These are phyloP conservation scores for Formicarius rufipectus DNA, from an alignment of 2,113 vertebrate species.

Conservation along the genomic window DNA sequence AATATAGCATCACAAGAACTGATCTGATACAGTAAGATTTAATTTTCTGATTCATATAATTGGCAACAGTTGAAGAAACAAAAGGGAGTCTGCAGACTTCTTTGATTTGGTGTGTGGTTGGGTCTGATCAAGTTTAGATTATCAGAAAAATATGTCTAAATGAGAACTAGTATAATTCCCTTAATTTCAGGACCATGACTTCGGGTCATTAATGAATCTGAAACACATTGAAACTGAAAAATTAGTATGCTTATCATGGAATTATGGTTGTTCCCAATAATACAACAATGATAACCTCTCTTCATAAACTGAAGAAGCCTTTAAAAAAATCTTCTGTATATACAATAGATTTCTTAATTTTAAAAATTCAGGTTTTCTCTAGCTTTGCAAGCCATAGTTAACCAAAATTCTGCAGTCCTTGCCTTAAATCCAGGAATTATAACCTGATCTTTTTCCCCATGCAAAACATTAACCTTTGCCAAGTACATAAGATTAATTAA, in stretches of 20 bases:
- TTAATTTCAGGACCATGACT: background rate
- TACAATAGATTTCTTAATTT: background rate
- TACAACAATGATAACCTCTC: background rate
- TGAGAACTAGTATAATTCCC: background rate
- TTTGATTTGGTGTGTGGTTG: background rate
- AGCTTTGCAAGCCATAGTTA: background rate
- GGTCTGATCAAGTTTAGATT: background rate
- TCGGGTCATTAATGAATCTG: background rate
- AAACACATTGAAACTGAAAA: background rate
- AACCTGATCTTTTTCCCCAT: constrained; percentile 14
- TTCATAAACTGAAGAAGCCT: background rate
- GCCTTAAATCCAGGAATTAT: constrained; percentile 38
- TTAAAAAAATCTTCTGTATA: background rate
- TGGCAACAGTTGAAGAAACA: background rate
- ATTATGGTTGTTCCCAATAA: background rate
- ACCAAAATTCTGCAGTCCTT: background rate
- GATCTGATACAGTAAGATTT: background rate
- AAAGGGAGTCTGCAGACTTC: background rate
- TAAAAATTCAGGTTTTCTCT: background rate
- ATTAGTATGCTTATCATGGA: background rate
- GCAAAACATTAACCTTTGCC: constrained; percentile 64
- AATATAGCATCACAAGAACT: background rate
- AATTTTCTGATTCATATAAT: background rate
- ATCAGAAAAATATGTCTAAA: background rate
- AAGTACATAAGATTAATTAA: constrained; percentile 67